A percentile compares a stretch with the other conserved stretches of the same genome.
phyloP scores from a whole-genome alignment of 2,113 vertebrate species.

The Pelmatolapia mariae region DNA sequence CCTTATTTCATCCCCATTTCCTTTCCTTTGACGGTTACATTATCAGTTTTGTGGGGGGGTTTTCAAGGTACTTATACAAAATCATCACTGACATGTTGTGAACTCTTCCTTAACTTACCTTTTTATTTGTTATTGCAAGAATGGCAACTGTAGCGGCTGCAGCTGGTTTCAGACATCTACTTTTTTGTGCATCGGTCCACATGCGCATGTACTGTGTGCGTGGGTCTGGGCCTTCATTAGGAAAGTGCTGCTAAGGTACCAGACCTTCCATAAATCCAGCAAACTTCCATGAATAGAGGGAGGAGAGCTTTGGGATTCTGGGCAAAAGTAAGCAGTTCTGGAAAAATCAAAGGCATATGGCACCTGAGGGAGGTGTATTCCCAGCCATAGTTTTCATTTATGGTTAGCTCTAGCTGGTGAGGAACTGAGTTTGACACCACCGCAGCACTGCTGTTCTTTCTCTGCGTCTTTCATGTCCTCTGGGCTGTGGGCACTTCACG shows the following conservation, averaged over 20 bases:
- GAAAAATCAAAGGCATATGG: slow-evolving; percentile 49
- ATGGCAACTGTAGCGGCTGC: slow-evolving; percentile 33
- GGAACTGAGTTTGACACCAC: slow-evolving; percentile 36
- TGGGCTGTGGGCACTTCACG: slow-evolving; percentile 5
- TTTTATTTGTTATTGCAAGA: background rate
- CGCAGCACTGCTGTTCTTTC: slow-evolving; percentile 13
- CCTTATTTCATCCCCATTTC: slow-evolving; percentile 57
- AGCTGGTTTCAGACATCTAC: slow-evolving; percentile 39
- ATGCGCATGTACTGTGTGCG: background rate
- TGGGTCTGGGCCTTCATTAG: background rate
- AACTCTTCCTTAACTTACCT: slow-evolving; percentile 30
- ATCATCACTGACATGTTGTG: slow-evolving; percentile 15
- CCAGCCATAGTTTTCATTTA: slow-evolving; percentile 46
- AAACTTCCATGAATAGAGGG: slow-evolving; percentile 36
- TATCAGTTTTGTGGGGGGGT: background rate
- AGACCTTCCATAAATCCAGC: slow-evolving; percentile 44
- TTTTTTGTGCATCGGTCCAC: background rate
- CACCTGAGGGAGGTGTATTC: slow-evolving; percentile 58
- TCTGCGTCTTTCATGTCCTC: slow-evolving; percentile 2
- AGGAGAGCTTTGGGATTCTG: slow-evolving; percentile 36
- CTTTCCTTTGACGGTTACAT: slow-evolving; percentile 57
- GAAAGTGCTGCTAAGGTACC: slow-evolving; percentile 23
- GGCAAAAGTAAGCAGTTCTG: slow-evolving; percentile 41
- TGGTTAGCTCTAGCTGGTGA: slow-evolving; percentile 30
- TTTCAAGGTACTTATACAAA: slow-evolving; percentile 19